A percentile compares a stretch with the other conserved stretches of the same genome.
These are phyloP conservation scores for Strigamia crassipes DNA, from an alignment of 2,888 invertebrate species.

Conservation along the genomic window DNA sequence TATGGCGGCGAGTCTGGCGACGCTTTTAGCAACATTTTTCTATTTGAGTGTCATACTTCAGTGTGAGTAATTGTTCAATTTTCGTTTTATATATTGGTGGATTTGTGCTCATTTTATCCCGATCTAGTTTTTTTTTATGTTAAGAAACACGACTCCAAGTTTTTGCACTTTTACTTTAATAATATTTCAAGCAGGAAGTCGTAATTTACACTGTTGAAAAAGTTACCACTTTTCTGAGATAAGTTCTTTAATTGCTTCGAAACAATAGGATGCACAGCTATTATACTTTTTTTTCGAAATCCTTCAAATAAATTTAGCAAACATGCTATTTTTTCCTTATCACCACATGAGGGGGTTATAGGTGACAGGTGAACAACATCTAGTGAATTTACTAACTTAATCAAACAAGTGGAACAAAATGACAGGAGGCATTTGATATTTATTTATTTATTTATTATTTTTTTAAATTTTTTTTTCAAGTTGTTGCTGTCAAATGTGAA, in stretches of 20 bases:
- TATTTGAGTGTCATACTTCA: not conserved
- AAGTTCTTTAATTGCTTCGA: conserved; percentile 10
- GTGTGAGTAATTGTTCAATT: not conserved
- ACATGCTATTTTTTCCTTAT: conserved; percentile 23
- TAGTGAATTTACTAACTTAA: not conserved
- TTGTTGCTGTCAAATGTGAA: too few species aligned
- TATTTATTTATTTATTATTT: not conserved
- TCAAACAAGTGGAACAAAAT: conserved; percentile 33
- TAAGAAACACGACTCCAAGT: not conserved
- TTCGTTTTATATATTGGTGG: not conserved
- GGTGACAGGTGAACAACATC: conserved; percentile 38
- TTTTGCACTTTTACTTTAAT: not conserved
- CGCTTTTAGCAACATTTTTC: not conserved
- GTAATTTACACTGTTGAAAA: not conserved
- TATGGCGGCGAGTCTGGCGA: not conserved
- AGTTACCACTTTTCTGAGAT: conserved; percentile 7
- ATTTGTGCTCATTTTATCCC: not conserved
- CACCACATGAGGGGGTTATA: conserved; percentile 35
- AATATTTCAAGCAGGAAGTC: conserved; percentile 12
- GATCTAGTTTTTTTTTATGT: not conserved
- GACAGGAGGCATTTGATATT: conserved; percentile 14
- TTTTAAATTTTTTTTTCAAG: not conserved
- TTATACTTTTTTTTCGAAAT: not conserved
- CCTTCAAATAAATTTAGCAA: conserved; percentile 7
- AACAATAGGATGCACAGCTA: not conserved